Percentiles rank a stretch among this genome's conserved stretches.
Evolutionary conservation across 2,113 vertebrate genomes (phyloP).

Genomic region (Chaetodon trifascialis): DNA sequence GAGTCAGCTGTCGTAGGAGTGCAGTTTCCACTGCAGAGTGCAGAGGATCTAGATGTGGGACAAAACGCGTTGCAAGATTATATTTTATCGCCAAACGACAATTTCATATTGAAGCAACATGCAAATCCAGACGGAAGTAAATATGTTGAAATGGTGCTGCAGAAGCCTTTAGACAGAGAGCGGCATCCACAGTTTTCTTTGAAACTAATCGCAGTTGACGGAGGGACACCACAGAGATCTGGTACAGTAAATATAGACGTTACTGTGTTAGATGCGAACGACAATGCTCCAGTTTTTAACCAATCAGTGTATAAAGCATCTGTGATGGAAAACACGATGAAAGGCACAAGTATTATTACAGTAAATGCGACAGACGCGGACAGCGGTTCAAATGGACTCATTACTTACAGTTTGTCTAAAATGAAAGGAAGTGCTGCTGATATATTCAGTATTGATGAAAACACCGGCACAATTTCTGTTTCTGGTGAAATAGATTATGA

Average conservation of each 20-base stretch:
- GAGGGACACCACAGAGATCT: conserved; percentile 80
- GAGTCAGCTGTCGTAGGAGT: conserved; percentile 41
- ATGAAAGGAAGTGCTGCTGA: accelerated
- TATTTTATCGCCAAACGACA: too few relatives aligned
- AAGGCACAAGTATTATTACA: conserved; percentile 67
- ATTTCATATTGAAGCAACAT: conserved; percentile 65
- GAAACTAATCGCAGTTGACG: conserved; percentile 81
- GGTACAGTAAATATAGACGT: conserved; percentile 80
- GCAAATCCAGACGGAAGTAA: conserved; percentile 75
- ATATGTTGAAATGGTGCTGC: conserved; percentile 81
- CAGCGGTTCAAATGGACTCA: conserved; percentile 69
- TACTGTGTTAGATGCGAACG: conserved; percentile 73
- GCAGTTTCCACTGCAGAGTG: conserved; percentile 61
- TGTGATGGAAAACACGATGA: conserved; percentile 77
- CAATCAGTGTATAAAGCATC: conserved; percentile 77
- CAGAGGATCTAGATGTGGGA: conserved; percentile 81
- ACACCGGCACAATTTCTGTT: background rate
- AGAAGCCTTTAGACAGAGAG: conserved; percentile 77
- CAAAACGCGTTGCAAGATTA: too few relatives aligned
- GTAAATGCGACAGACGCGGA: conserved; percentile 84
- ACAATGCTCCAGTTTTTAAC: conserved; percentile 74
- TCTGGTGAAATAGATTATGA: conserved; percentile 51
- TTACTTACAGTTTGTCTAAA: conserved; percentile 53
- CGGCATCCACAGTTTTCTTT: conserved; percentile 58
- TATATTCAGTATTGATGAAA: conserved; percentile 26